Conservation (phyloP, 2,797 vertebrate species). For the Lophius americanus region DNA sequence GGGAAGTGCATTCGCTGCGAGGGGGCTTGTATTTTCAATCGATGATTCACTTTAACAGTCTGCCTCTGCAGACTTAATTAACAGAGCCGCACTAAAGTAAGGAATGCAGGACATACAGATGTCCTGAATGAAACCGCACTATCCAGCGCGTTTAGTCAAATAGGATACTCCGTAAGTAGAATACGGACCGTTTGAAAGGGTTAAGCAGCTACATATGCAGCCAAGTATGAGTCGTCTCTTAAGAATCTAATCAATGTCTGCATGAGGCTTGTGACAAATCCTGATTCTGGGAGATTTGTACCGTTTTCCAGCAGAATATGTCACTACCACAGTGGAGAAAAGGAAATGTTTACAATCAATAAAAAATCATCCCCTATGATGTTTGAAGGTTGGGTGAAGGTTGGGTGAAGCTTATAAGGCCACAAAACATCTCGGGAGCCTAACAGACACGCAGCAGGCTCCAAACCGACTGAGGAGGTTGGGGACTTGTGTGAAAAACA, state of each 20-base stretch:
- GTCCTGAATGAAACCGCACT: neutral
- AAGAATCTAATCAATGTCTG: constrained; percentile 19
- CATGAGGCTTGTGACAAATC: constrained; percentile 12
- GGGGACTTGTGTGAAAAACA: too few species aligned
- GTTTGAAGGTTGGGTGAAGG: too few species aligned
- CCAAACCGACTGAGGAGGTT: too few species aligned
- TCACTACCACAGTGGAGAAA: neutral
- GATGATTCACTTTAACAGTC: constrained; percentile 57
- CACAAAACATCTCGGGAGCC: too few species aligned
- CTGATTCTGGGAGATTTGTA: constrained; percentile 20
- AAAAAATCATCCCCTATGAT: too few species aligned
- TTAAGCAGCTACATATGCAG: neutral
- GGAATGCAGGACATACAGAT: neutral
- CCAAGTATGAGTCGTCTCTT: constrained; percentile 1
- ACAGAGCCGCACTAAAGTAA: constrained; percentile 20
- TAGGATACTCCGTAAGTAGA: too few species aligned
- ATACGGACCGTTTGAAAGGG: too few species aligned
- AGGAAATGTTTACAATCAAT: neutral
- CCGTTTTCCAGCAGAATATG: constrained; percentile 3
- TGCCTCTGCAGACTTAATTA: constrained; percentile 58
- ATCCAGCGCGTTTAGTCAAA: too few species aligned
- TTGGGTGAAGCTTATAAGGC: too few species aligned
- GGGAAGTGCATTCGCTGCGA: constrained; percentile 38
- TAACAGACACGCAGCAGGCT: too few species aligned
- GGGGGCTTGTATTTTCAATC: constrained; percentile 51